Conservation (phyloP, 2,113 vertebrate species). For the Blennius ocellaris region DNA sequence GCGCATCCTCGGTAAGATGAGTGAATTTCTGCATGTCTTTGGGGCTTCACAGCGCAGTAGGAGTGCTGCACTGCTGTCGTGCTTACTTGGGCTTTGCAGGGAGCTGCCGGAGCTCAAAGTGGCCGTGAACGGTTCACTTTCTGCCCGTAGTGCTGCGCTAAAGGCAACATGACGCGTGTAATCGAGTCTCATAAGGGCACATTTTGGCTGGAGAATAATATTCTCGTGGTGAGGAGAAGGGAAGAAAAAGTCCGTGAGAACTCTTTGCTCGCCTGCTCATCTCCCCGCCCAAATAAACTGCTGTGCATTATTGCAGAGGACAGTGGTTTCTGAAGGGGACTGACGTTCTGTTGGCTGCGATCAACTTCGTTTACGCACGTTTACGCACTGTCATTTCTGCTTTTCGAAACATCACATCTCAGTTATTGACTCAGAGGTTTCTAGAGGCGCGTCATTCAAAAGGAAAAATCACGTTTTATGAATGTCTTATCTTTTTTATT, state of each 20-base stretch:
- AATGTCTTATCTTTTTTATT: not conserved
- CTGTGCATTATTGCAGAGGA: slow-evolving; percentile 67
- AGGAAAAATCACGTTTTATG: not conserved
- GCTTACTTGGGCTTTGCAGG: slow-evolving; percentile 40
- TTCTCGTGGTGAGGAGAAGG: not conserved
- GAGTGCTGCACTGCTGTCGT: slow-evolving; percentile 72
- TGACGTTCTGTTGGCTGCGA: slow-evolving; percentile 23
- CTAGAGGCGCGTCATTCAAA: not conserved
- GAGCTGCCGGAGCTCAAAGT: slow-evolving; percentile 53
- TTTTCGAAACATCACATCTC: not conserved
- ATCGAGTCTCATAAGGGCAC: slow-evolving; percentile 19
- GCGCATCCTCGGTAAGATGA: slow-evolving; percentile 83
- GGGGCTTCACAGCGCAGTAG: slow-evolving; percentile 22
- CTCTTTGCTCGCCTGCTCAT: slow-evolving; percentile 22
- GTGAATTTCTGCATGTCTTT: slow-evolving; percentile 51
- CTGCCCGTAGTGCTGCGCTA: slow-evolving; percentile 56
- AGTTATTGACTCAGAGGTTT: not conserved
- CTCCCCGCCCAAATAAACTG: slow-evolving; percentile 44
- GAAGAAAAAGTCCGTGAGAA: slow-evolving; percentile 46
- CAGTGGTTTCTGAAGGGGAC: slow-evolving; percentile 36
- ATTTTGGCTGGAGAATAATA: slow-evolving; percentile 18
- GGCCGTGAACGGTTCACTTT: slow-evolving; percentile 41
- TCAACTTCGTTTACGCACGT: slow-evolving; percentile 59
- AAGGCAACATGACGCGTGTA: slow-evolving; percentile 38
- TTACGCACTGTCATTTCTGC: slow-evolving; percentile 43